Evolutionary conservation across 2,888 invertebrate genomes (phyloP).

Genomic region (Himalopsyche tibetana): DNA sequence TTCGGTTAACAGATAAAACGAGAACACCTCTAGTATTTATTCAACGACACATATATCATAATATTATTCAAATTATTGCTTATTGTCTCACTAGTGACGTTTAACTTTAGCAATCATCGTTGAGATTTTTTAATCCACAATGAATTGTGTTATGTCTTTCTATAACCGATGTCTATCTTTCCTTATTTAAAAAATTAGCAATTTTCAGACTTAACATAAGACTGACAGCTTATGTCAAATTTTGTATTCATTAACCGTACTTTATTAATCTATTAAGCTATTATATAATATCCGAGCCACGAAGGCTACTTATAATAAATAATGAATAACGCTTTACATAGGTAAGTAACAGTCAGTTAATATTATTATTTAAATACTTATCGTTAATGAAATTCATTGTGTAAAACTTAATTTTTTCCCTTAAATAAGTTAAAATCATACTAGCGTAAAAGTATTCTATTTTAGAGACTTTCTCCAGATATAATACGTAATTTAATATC

Average conservation of each 20-base stretch:
- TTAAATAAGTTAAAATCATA: constrained; percentile 8
- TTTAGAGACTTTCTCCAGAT: constrained; percentile 2
- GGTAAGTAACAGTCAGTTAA: constrained; percentile 26
- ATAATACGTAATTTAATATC: not conserved
- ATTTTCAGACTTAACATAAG: not conserved
- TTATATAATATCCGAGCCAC: not conserved
- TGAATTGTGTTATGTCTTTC: too few relatives aligned
- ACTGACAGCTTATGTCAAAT: constrained; percentile 32
- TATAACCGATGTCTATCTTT: too few relatives aligned
- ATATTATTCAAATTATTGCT: too few relatives aligned
- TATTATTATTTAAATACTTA: constrained; percentile 10
- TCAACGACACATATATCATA: too few relatives aligned
- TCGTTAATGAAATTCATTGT: not conserved
- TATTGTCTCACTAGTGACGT: too few relatives aligned
- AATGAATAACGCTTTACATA: constrained; percentile 39
- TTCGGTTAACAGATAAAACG: too few relatives aligned
- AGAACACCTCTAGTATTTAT: too few relatives aligned
- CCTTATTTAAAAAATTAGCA: not conserved
- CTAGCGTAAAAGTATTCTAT: constrained; percentile 8
- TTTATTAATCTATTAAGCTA: not conserved
- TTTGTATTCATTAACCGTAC: not conserved
- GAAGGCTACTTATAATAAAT: constrained; percentile 33
- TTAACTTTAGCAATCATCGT: too few relatives aligned
- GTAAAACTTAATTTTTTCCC: not conserved
- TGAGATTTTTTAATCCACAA: too few relatives aligned